Percentiles rank a stretch among this genome's conserved stretches.
Conservation (phyloP, 64 coral and sea anemone genomes). For the Montipora capricornis region DNA sequence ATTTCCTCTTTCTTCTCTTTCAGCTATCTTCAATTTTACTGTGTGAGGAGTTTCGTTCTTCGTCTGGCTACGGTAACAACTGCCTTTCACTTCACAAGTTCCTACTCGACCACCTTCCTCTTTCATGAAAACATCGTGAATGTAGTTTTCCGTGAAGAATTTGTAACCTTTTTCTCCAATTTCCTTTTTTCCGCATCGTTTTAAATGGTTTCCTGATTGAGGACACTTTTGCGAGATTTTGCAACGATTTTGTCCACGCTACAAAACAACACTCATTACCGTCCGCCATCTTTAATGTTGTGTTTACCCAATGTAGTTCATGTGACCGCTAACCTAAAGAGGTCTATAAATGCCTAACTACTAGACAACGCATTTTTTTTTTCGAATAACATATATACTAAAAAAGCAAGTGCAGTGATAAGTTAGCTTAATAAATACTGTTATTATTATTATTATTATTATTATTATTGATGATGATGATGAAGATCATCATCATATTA, state of each 20-base stretch:
- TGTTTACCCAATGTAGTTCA: constrained; percentile 52
- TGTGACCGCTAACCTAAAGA: constrained; percentile 40
- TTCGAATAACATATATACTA: not conserved
- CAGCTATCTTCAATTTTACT: no score
- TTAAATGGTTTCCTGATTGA: constrained; percentile 5
- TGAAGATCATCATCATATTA: no score
- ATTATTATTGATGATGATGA: no score
- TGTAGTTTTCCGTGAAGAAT: constrained; percentile 47
- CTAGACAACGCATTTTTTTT: no score
- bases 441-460: no score
- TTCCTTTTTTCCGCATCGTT: constrained; percentile 41
- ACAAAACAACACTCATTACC: not conserved
- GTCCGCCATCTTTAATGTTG: constrained; percentile 30
- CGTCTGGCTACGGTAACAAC: no score
- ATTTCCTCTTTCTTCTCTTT: no score
- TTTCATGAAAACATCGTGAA: constrained; percentile 21
- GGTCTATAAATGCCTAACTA: constrained; percentile 2
- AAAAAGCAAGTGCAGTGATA: no score
- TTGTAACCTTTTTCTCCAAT: constrained; percentile 51
- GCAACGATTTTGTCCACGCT: constrained; percentile 16
- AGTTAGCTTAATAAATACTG: no score
- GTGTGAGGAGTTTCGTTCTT: no score
- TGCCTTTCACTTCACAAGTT: no score
- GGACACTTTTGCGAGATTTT: constrained; percentile 1
- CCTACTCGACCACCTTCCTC: no score